phyloP scores from a whole-genome alignment of 1,140 invertebrate species.

The Platyura marginata region DNA sequence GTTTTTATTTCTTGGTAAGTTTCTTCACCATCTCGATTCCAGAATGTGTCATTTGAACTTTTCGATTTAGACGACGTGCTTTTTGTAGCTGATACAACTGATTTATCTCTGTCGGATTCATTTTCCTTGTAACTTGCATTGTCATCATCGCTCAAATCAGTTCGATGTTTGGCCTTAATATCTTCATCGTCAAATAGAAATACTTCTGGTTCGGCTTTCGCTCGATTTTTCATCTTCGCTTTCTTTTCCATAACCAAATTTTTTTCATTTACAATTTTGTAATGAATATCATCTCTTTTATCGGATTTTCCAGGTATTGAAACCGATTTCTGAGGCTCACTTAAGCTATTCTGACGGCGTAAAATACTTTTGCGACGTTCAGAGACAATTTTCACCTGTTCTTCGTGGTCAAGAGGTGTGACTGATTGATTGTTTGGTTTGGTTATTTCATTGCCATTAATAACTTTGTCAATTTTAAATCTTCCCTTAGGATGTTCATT shows the following conservation, averaged over 20 bases:
- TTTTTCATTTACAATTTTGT: slow-evolving; percentile 2
- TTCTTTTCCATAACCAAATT: slow-evolving; percentile 7
- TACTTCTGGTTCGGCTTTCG: slow-evolving; percentile 10
- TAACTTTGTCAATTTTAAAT: slow-evolving; percentile 9
- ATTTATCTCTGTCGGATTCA: background rate
- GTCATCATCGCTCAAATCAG: background rate
- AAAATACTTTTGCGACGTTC: slow-evolving; percentile 17
- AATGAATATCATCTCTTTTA: background rate
- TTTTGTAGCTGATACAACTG: background rate
- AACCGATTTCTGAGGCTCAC: too few species aligned
- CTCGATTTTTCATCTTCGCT: slow-evolving; percentile 6
- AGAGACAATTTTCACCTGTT: slow-evolving; percentile 17
- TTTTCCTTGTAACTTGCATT: background rate
- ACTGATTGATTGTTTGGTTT: slow-evolving; percentile 2
- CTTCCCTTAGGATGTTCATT: slow-evolving; percentile 13
- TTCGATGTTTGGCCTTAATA: slow-evolving; percentile 9
- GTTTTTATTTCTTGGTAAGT: too few species aligned
- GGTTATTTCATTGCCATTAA: slow-evolving; percentile 4
- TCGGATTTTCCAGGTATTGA: too few species aligned
- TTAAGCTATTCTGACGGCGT: slow-evolving; percentile 7
- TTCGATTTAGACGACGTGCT: background rate
- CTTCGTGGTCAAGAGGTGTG: slow-evolving; percentile 12
- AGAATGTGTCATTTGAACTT: background rate
- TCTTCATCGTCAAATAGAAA: slow-evolving; percentile 19
- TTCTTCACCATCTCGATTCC: background rate